Evolutionary conservation across 2,888 invertebrate genomes (phyloP), one percentile per base, ranked within the genome.

Genomic region (Thera britannica): DNA sequence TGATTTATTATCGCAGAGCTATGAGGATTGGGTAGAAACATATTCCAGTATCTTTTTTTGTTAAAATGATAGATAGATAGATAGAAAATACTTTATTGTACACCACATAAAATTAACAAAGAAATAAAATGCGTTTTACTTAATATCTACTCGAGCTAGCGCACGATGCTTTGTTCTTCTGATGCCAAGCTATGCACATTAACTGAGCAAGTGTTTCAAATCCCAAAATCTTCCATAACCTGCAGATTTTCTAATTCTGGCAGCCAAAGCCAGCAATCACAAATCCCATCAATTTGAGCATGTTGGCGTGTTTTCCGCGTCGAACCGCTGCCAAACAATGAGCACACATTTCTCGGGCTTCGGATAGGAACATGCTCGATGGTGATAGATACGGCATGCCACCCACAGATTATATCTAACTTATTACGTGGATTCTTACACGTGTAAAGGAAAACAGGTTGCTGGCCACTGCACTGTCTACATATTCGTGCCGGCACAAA

Each of bases 291-390:
- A 84, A 86, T 86, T 83, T 73, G 52, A 78, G 76, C 74, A 77
- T 80, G 79, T 83, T 83, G 83, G 81, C 82, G 79, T 84, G 83
- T 82, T 82, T 88, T 84, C 84, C 84, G 85, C 78, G 80, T 82
- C 73, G 73, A 71, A 61, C 61, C 72, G 76, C 72, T 90, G 89
- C 90, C 90, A 90, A 90, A 90, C 89, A 87, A 90, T 89, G 80
- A 83, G 78, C 76, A 77, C 75, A 78, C 78, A 77, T 80, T 79
- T 79, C 75, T 38, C 57, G 64, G 62, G 48, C 65, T 51, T 59
- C 44, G 57, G 60, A 59, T 55, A 51, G 58, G 75, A 78, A 75
- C 72, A 78, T 70, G 70, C 69, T 75, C 75, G 75, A 78, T 77
- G 74, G 74, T 77, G 79, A 81, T 67, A 56, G 56, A 56, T 49